Conservation (phyloP, 2,888 invertebrate genomes). For the Epinotia ramella region DNA sequence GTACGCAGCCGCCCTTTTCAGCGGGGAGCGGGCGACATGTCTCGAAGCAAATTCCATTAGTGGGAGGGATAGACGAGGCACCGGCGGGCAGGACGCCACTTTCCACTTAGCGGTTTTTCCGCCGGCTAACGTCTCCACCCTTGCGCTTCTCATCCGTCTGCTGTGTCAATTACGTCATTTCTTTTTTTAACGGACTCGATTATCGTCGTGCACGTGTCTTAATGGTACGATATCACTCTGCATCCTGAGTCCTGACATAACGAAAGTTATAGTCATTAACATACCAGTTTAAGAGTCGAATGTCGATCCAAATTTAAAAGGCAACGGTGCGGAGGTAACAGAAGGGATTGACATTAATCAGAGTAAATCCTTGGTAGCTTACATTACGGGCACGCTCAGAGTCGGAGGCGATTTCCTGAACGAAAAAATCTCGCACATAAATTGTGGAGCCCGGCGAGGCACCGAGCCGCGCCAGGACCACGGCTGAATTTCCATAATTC, state of each 20-base stretch:
- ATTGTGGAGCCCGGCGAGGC: slow-evolving; percentile 57
- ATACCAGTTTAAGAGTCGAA: slow-evolving; percentile 45
- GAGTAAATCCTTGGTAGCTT: slow-evolving; percentile 57
- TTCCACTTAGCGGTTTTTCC: slow-evolving; percentile 67
- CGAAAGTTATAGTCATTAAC: slow-evolving; percentile 27
- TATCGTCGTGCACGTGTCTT: slow-evolving; percentile 6
- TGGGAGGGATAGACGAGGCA: slow-evolving; percentile 55
- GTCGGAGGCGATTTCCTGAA: slow-evolving; percentile 60
- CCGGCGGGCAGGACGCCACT: slow-evolving; percentile 56
- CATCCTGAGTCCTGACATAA: not conserved
- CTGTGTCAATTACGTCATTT: slow-evolving; percentile 49
- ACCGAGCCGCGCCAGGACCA: slow-evolving; percentile 45
- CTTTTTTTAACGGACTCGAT: slow-evolving; percentile 29
- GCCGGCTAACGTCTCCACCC: slow-evolving; percentile 50
- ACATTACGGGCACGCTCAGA: slow-evolving; percentile 52
- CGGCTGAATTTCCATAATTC: slow-evolving; percentile 74
- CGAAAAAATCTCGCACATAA: slow-evolving; percentile 63
- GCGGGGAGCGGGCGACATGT: slow-evolving; percentile 53
- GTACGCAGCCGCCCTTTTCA: slow-evolving; percentile 52
- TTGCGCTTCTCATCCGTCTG: slow-evolving; percentile 42
- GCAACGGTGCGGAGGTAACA: slow-evolving; percentile 51
- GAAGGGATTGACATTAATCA: slow-evolving; percentile 60
- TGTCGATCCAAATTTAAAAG: slow-evolving; percentile 54
- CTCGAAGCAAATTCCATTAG: slow-evolving; percentile 69
- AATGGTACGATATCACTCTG: slow-evolving; percentile 1